phyloP scores from a whole-genome alignment of 2,797 vertebrate species.

The Rhinatrema bivittatum region DNA sequence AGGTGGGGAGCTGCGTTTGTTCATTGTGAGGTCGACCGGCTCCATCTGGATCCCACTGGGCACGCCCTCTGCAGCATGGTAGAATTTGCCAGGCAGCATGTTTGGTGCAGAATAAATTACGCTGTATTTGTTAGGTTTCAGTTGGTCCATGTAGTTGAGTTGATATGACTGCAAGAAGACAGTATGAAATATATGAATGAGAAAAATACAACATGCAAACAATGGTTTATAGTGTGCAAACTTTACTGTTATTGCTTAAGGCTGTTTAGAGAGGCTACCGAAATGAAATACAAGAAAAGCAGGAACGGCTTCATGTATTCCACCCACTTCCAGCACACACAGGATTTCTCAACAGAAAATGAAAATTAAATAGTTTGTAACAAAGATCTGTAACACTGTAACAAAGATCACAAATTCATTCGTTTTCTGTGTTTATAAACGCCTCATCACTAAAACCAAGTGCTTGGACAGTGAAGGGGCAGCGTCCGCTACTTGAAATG shows the following conservation, averaged over 20 bases:
- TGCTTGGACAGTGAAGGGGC: no score
- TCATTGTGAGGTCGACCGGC: conserved; percentile 89
- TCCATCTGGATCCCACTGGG: conserved; percentile 76
- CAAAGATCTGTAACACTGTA: no score
- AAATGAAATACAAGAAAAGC: conserved; percentile 1
- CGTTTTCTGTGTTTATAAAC: no score
- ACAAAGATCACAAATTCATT: no score
- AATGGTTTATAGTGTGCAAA: no score
- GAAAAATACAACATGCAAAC: background rate
- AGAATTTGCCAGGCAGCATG: conserved; percentile 57
- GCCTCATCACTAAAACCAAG: no score
- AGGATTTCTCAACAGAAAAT: no score
- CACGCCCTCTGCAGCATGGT: conserved; percentile 52
- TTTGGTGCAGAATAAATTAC: conserved; percentile 71
- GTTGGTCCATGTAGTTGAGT: conserved; percentile 68
- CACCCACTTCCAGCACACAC: background rate
- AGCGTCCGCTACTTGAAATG: no score
- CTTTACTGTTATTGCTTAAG: background rate
- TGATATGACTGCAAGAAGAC: conserved; percentile 63
- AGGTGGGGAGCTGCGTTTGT: conserved; percentile 75
- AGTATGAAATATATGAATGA: background rate
- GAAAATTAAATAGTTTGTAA: no score
- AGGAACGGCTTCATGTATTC: background rate
- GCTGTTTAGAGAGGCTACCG: no score
- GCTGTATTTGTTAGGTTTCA: conserved; percentile 72